phyloP scores from a whole-genome alignment of 2,113 vertebrate genomes.

The Alethe castanea region DNA sequence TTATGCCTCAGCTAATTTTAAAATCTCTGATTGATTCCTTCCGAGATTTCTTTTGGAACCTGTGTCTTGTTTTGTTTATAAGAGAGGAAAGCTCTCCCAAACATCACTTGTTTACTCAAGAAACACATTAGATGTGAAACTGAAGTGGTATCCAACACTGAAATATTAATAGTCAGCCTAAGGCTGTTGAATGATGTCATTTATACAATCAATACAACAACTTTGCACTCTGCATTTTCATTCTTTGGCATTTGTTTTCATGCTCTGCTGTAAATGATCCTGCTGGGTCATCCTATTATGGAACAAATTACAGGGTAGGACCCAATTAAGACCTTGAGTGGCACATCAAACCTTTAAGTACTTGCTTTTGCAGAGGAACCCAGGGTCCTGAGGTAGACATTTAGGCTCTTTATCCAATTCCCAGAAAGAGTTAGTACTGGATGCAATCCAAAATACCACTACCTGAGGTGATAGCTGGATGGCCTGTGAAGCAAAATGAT shows the following conservation, averaged over 20 bases:
- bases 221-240: background rate
- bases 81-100: background rate
- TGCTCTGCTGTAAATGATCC: slow-evolving; percentile 16
- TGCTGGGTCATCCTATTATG: slow-evolving; percentile 30
- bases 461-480: background rate
- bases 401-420: background rate
- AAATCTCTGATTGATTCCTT: background rate
- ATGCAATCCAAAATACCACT: background rate
- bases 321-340: background rate
- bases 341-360: background rate
- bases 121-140: slow-evolving; percentile 41
- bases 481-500: background rate
- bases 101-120: slow-evolving; percentile 29
- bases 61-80: background rate
- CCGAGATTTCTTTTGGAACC: background rate
- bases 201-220: slow-evolving; percentile 38
- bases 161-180: slow-evolving; percentile 42
- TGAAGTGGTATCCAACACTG: background rate
- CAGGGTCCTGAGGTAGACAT: background rate
- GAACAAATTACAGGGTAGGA: background rate
- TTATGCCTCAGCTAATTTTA: background rate
- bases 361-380: background rate
- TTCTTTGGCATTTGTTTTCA: slow-evolving; percentile 26
- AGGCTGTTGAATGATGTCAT: slow-evolving; percentile 37
- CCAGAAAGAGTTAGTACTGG: background rate